Evolutionary conservation across 2,113 vertebrate genomes (phyloP).

Genomic region (Leuciscus idus): DNA sequence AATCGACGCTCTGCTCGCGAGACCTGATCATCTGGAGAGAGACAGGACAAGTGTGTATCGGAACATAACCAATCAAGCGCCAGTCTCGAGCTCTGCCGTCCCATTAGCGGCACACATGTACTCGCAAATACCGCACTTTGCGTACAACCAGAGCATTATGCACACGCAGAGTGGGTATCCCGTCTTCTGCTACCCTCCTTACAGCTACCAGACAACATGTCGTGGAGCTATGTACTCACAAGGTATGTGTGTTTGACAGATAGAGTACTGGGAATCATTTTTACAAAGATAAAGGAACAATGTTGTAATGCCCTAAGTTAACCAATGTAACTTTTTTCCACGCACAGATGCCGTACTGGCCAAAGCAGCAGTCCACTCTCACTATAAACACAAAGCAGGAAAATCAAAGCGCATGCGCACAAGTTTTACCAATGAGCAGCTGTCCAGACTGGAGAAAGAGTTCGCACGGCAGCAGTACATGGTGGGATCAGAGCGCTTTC

Average conservation of each 20-base stretch:
- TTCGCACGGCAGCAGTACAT: slow-evolving; percentile 84
- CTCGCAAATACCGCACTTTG: slow-evolving; percentile 57
- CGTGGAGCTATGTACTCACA: slow-evolving; percentile 73
- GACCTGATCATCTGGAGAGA: slow-evolving; percentile 56
- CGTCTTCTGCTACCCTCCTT: slow-evolving; percentile 75
- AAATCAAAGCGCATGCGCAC: slow-evolving; percentile 83
- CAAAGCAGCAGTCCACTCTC: slow-evolving; percentile 68
- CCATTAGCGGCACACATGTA: slow-evolving; percentile 63
- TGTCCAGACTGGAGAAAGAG: slow-evolving; percentile 84
- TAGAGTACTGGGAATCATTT: no score
- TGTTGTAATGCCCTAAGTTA: background rate
- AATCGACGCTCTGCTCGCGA: slow-evolving; percentile 78
- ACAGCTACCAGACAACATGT: slow-evolving; percentile 70
- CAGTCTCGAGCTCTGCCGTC: slow-evolving; percentile 14
- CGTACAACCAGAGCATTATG: slow-evolving; percentile 65
- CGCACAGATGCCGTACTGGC: slow-evolving; percentile 70
- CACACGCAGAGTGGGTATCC: slow-evolving; percentile 69
- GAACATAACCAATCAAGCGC: slow-evolving; percentile 55
- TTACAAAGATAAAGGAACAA: background rate
- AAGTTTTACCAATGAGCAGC: slow-evolving; percentile 84
- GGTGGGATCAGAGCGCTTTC: slow-evolving; percentile 82
- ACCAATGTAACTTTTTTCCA: slow-evolving; percentile 1
- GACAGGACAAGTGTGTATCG: slow-evolving; percentile 49
- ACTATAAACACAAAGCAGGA: slow-evolving; percentile 72
- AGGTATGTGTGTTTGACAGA: slow-evolving; percentile 65